Percentiles rank a stretch among this genome's conserved stretches.
These are phyloP conservation scores for Conus betulinus DNA, from an alignment of 1,140 invertebrate species.

Conservation along the genomic window DNA sequence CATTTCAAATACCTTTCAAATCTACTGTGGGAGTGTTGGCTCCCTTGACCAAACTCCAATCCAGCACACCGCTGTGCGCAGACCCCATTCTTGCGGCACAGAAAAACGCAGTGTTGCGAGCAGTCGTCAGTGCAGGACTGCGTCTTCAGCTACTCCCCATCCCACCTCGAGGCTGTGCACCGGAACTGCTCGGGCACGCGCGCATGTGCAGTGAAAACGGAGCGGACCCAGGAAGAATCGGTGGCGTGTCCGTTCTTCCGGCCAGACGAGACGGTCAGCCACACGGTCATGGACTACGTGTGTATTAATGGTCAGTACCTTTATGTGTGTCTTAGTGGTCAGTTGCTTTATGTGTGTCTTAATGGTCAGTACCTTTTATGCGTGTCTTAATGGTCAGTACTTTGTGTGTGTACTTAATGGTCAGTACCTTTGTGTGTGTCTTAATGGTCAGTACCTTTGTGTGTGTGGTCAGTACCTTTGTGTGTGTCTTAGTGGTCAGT, in stretches of 20 bases:
- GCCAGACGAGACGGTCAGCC: slow-evolving; percentile 26
- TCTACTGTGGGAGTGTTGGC: not conserved
- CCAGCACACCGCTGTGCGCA: not conserved
- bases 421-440: too few relatives aligned
- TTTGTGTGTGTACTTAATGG: too few relatives aligned
- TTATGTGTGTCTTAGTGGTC: too few relatives aligned
- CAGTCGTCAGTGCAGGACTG: slow-evolving; percentile 15
- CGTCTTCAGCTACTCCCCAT: slow-evolving; percentile 28
- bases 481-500: too few relatives aligned
- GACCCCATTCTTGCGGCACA: not conserved
- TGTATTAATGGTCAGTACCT: slow-evolving; percentile 38
- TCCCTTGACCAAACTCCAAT: not conserved
- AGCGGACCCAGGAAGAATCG: slow-evolving; percentile 32
- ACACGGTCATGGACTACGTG: slow-evolving; percentile 38
- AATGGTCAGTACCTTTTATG: too few relatives aligned
- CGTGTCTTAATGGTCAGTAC: too few relatives aligned
- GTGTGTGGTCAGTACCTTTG: too few relatives aligned
- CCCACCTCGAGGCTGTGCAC: slow-evolving; percentile 34
- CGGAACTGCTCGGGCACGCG: slow-evolving; percentile 24
- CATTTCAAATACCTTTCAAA: too few relatives aligned
- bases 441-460: too few relatives aligned
- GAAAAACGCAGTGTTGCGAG: slow-evolving; percentile 24
- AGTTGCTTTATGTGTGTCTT: too few relatives aligned
- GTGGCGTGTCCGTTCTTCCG: slow-evolving; percentile 28
- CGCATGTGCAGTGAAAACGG: slow-evolving; percentile 31